Evolutionary conservation across 2,888 invertebrate genomes (phyloP), one percentile per base, ranked within the genome.

Genomic region (Scaeva pyrastri): DNA sequence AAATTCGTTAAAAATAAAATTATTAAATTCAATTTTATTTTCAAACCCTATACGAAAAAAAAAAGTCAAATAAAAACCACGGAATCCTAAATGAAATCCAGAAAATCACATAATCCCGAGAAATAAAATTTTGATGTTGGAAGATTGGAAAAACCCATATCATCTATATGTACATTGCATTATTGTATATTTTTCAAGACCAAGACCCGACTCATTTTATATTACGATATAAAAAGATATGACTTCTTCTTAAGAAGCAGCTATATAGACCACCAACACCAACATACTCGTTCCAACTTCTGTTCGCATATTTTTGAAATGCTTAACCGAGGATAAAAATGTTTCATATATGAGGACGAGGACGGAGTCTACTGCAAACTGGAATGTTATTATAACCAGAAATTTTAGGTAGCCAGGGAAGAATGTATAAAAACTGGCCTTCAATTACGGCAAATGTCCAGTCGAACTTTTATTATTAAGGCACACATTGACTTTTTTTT

Each of bases 361-460:
- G n/a, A n/a, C n/a, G n/a, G n/a, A n/a, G n/a, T 31, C 6, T 31
- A 31, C 31, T 31, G 6, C 6, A 7, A 31, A 56, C 31, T 11
- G 16, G 11, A 10, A 16, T 19, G 16, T 56, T 31, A 10, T 56
- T 31, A 36, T 56, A 19, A 56, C 31, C 4, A 1, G n/a, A 55
- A 55, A 55, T 55, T 26, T 26, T n/a, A 26, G 8, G 11, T 56
- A 36, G 11, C 31, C n/a, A 31, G 10, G 16, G 10, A 56, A 16
- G 16, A 56, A 39, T 39, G 11, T 41, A 41, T 7, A 60, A 60
- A 60, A 39, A 39, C 21, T 39, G 31, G 19, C 19, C 43, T 62
- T 62, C 62, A 62, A 23, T 62, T 45, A 64, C 43, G 16, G 43
- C n/a, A 45, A 64, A 64, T 16, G 66, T 48, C 31, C 31, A 66